Evolutionary conservation across 2,888 invertebrate genomes (phyloP).

Genomic region (Tridacna crocea): DNA sequence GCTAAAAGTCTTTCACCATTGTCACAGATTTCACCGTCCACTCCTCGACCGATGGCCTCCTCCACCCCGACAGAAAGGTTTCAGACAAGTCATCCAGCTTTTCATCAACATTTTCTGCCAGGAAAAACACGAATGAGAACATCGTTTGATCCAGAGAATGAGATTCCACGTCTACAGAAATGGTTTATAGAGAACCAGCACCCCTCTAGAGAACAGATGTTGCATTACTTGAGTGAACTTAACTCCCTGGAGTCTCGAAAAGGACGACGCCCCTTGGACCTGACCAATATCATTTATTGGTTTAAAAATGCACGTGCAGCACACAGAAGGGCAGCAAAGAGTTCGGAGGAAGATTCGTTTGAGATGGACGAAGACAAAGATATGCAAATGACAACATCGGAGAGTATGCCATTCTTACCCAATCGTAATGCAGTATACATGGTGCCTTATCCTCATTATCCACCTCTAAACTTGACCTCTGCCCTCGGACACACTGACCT

Average conservation of each 20-base stretch:
- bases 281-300: constrained; percentile 94
- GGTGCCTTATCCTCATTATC: constrained; percentile 77
- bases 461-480: constrained; percentile 45
- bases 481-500: constrained; percentile 44
- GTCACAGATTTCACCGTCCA: constrained; percentile 33
- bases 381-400: constrained; percentile 26
- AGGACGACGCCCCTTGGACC: constrained; percentile 96
- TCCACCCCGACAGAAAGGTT: constrained; percentile 54
- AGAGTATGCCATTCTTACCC: constrained; percentile 77
- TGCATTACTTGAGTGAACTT: constrained; percentile 96
- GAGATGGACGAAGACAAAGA: constrained; percentile 75
- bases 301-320: constrained; percentile 99
- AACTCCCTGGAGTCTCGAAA: constrained; percentile 93
- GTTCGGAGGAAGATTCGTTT: constrained; percentile 73
- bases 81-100: constrained; percentile 51
- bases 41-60: constrained; percentile 53
- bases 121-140: constrained; percentile 92
- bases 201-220: constrained; percentile 97
- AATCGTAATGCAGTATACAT: constrained; percentile 83
- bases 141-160: constrained; percentile 98
- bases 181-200: constrained; percentile 99
- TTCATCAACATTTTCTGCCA: constrained; percentile 59
- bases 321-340: constrained; percentile 90
- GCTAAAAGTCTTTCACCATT: constrained; percentile 21
- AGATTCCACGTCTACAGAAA: constrained; percentile 96